Evolutionary conservation across 2,113 vertebrate genomes (phyloP), one percentile per base, ranked within the genome.

Genomic region (Pterocles burchelli): DNA sequence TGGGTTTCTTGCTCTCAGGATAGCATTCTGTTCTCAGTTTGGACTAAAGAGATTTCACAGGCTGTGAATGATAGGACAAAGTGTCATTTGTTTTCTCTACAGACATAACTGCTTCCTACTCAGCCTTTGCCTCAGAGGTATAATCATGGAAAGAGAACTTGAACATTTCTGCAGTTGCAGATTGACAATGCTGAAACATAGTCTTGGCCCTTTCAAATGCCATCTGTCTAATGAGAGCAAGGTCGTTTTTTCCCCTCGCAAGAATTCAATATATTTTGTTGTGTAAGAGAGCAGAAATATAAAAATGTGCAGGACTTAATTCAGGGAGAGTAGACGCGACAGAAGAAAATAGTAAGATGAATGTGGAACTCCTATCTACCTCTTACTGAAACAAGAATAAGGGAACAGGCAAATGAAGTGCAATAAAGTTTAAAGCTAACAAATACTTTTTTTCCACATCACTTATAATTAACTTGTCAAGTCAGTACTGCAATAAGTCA

Each of bases 31-130:
- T 93, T 96, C 91, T 88, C 93, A 91, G 63, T 90, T 96, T 94
- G 88, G 88, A 77, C 82, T 95, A 80, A 93, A 92, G 89, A 93
- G 85, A 77, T 92, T 96, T 93, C 86, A 77, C 88, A 93, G 79
- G 75, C 83, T 90, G 59, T 1, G 5, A 78, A 93, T 45, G 68
- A 80, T 38, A 95, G 94, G 86, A 96, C 86, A 78, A 94, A 95
- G 90, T 92, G 91, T 89, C 59, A 87, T 92, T 86, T 95, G 79
- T 95, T 95, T 95, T 84, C 95, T 90, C 63, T 65, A 28, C 92
- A 93, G 62, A 89, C 41, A 61, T 52, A 93, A 82, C 83, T 86
- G 89, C 83, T 93, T 92, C 93, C 89, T 87, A 89, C 90, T 95
- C 91, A 90, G 89, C 83, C 92, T 93, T 92, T 95, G 89, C 91